These are phyloP conservation scores for Saxicola maurus DNA, from an alignment of 2,797 vertebrate genomes.

Conservation along the genomic window DNA sequence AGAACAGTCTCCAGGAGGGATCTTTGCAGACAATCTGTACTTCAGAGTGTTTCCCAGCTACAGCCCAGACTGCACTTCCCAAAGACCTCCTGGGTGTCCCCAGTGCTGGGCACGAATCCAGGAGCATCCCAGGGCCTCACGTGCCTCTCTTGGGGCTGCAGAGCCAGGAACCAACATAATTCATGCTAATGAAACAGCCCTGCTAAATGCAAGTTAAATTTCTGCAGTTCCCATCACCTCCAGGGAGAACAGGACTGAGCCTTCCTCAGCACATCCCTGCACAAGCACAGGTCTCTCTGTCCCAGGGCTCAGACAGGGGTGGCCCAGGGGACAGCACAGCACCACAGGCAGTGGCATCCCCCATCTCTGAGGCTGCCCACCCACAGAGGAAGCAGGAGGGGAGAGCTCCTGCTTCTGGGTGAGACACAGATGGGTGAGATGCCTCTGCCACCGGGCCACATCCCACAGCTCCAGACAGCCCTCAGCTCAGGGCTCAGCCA, in stretches of 20 bases:
- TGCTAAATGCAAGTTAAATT: not conserved
- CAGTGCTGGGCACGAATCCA: not conserved
- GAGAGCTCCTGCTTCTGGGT: not conserved
- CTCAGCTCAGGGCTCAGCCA: not conserved
- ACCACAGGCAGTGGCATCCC: not conserved
- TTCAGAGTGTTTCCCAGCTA: not conserved
- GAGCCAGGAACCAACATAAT: fast-evolving
- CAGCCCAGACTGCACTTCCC: not conserved
- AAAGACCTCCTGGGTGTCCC: not conserved
- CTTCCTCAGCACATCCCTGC: fast-evolving
- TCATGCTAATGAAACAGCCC: not conserved
- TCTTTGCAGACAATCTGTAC: not conserved
- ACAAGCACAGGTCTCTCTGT: fast-evolving
- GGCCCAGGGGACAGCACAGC: not conserved
- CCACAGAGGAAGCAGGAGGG: fast-evolving
- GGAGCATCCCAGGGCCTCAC: not conserved
- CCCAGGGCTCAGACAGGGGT: not conserved
- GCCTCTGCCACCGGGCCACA: not conserved
- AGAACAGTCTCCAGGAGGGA: not conserved
- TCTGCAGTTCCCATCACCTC: not conserved
- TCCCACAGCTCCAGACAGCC: not conserved
- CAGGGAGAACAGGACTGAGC: fast-evolving
- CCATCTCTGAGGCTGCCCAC: fast-evolving
- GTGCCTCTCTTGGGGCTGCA: fast-evolving
- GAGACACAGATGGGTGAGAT: not conserved